These are phyloP conservation scores for Sarcophaga bullata DNA, from an alignment of 1,140 invertebrate genomes.

Conservation along the genomic window DNA sequence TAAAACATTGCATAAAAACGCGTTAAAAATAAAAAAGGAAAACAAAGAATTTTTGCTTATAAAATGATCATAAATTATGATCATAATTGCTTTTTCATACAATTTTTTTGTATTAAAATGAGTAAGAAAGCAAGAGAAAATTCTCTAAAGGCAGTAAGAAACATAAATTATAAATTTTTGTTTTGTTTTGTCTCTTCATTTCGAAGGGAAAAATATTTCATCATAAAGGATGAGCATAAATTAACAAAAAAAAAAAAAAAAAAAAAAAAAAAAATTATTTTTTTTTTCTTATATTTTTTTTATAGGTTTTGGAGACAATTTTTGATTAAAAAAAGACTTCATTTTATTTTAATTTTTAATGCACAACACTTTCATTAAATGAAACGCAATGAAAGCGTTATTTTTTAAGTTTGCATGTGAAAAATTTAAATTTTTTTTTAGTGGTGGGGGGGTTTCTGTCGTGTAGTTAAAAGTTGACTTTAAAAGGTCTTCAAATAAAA, in stretches of 20 bases:
- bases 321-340: neutral
- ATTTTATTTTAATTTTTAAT: neutral
- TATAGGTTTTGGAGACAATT: neutral
- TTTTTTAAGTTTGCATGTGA: neutral
- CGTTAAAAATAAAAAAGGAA: neutral
- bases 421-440: neutral
- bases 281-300: neutral
- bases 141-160: neutral
- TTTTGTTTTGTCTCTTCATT: neutral
- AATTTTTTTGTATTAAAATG: neutral
- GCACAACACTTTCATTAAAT: slow-evolving; percentile 15
- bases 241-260: neutral
- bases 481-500: no score
- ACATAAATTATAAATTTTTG: slow-evolving; percentile 27
- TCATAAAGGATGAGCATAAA: neutral
- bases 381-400: neutral
- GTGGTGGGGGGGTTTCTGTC: no score
- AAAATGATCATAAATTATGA: slow-evolving; percentile 7
- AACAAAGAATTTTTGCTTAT: slow-evolving; percentile 14
- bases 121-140: neutral
- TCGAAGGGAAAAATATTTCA: neutral
- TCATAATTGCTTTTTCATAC: slow-evolving; percentile 4
- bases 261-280: no score
- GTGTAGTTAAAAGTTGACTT: no score
- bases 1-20: neutral